Conservation (phyloP, 1,140 invertebrate genomes). For the Dendroctonus ponderosae region DNA sequence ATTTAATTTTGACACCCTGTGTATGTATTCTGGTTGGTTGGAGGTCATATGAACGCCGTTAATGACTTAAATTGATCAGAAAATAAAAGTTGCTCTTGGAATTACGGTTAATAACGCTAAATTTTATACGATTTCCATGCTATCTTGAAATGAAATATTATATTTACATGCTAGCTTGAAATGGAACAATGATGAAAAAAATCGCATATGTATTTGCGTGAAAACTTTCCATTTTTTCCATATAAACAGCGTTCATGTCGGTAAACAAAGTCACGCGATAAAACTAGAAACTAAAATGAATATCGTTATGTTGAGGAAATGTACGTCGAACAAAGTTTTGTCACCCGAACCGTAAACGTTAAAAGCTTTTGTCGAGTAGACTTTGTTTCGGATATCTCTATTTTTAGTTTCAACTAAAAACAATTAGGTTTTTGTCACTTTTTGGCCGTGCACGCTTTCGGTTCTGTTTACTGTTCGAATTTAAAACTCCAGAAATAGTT, state of each 20-base stretch:
- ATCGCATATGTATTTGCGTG: conserved; percentile 8
- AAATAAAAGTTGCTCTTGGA: too few relatives aligned
- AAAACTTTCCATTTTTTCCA: conserved; percentile 15
- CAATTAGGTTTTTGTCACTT: conserved; percentile 6
- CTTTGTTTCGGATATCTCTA: conserved; percentile 18
- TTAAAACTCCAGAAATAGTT: too few relatives aligned
- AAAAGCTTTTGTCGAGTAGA: conserved; percentile 19
- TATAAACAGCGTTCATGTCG: conserved; percentile 15
- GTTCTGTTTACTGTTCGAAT: too few relatives aligned
- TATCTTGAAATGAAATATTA: too few relatives aligned
- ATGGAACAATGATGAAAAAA: not conserved
- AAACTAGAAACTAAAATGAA: conserved; percentile 23
- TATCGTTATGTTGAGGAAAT: conserved; percentile 18
- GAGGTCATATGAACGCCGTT: too few relatives aligned
- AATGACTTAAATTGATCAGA: too few relatives aligned
- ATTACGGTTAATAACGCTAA: too few relatives aligned
- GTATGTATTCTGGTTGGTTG: too few relatives aligned
- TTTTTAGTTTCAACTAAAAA: conserved; percentile 8
- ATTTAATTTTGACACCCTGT: too few relatives aligned
- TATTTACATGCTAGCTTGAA: too few relatives aligned
- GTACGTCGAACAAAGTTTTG: conserved; percentile 19
- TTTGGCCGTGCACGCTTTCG: not conserved
- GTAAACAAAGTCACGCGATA: conserved; percentile 18
- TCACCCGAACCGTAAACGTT: conserved; percentile 10
- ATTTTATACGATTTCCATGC: too few relatives aligned